phyloP scores from a whole-genome alignment of 2,888 invertebrate species.

The Alitta virens region DNA sequence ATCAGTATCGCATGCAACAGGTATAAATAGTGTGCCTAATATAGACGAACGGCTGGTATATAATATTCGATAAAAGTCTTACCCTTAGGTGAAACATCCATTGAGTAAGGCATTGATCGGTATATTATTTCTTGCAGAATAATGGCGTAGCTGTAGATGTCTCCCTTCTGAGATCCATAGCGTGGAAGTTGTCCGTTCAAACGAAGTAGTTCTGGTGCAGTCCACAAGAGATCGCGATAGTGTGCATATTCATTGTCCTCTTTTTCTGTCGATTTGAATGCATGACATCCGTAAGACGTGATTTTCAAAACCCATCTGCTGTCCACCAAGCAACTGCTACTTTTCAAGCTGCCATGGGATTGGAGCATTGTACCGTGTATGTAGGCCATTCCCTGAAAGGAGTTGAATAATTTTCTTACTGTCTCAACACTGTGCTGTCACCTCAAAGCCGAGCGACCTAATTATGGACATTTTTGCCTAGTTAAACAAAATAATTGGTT shows the following conservation, averaged over 20 bases:
- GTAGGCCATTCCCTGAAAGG: constrained; percentile 15
- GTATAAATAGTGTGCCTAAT: no score
- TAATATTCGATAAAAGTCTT: no score
- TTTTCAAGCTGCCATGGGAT: constrained; percentile 77
- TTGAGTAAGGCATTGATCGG: constrained; percentile 3
- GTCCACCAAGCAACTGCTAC: constrained; percentile 82
- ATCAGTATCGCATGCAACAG: no score
- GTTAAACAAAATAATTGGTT: no score
- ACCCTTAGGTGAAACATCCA: neutral
- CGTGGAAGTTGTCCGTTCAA: neutral
- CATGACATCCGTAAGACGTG: constrained; percentile 77
- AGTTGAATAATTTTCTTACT: no score
- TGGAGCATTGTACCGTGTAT: constrained; percentile 16
- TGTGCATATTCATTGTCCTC: constrained; percentile 5
- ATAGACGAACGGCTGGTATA: no score
- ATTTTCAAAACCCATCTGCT: constrained; percentile 81
- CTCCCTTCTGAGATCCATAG: constrained; percentile 41
- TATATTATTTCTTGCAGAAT: constrained; percentile 42
- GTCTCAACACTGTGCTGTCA: no score
- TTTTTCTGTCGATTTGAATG: neutral
- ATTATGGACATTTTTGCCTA: no score
- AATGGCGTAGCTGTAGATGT: constrained; percentile 45
- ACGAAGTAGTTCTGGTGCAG: constrained; percentile 42
- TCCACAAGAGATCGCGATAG: constrained; percentile 34
- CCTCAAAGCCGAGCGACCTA: no score